Percentiles rank a stretch among this genome's conserved stretches.
Conservation (phyloP, 1,140 invertebrate genomes). For the Drosophila sucinea region DNA sequence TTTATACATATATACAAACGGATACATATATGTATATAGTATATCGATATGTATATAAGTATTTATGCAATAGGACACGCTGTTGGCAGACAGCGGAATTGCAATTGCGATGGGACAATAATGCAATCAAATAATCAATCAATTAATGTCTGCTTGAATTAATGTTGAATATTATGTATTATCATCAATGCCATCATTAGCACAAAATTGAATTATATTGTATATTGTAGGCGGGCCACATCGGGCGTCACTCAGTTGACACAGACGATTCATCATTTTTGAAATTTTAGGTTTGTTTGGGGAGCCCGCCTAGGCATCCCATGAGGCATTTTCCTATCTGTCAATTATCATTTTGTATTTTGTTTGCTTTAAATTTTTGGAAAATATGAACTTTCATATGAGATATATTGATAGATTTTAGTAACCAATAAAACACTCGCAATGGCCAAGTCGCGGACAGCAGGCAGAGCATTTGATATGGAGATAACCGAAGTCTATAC, state of each 20-base stretch:
- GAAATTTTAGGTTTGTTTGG: constrained; percentile 16
- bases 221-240: constrained; percentile 19
- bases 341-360: constrained; percentile 30
- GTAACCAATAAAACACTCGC: background rate
- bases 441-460: background rate
- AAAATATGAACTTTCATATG: constrained; percentile 4
- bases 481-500: constrained; percentile 44
- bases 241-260: constrained; percentile 21
- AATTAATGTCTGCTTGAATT: constrained; percentile 78
- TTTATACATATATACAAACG: constrained; percentile 27
- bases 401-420: background rate
- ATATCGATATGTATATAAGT: constrained; percentile 30
- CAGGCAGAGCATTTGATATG: background rate
- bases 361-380: background rate
- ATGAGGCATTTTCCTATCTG: constrained; percentile 29
- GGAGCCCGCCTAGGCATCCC: background rate
- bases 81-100: constrained; percentile 44
- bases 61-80: constrained; percentile 28
- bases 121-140: constrained; percentile 82
- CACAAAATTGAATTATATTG: constrained; percentile 75
- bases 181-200: constrained; percentile 79
- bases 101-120: constrained; percentile 77
- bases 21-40: constrained; percentile 39
- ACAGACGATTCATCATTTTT: constrained; percentile 73
- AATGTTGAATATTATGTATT: constrained; percentile 75